These are phyloP conservation scores for Gortyna flavago DNA, from an alignment of 2,888 invertebrate genomes.

Conservation along the genomic window DNA sequence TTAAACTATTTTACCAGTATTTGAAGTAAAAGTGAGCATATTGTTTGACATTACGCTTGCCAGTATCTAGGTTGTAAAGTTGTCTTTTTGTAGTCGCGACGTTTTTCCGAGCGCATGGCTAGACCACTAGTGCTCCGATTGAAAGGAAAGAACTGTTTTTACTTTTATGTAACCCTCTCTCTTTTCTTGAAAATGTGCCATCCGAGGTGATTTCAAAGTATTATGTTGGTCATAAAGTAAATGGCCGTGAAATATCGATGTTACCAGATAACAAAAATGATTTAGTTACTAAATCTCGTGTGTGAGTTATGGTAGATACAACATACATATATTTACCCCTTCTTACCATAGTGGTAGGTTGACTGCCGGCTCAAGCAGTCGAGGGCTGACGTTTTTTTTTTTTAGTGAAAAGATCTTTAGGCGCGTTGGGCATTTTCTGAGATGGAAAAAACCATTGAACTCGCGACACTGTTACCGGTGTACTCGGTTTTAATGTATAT, in stretches of 20 bases:
- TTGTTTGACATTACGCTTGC: constrained; percentile 46
- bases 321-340: background rate
- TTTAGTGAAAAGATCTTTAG: too few species aligned
- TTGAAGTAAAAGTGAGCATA: constrained; percentile 42
- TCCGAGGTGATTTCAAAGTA: constrained; percentile 64
- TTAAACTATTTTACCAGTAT: constrained; percentile 16
- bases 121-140: constrained; percentile 38
- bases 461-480: too few species aligned
- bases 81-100: constrained; percentile 1
- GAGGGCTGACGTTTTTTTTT: background rate
- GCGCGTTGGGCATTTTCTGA: too few species aligned
- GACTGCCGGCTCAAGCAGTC: background rate
- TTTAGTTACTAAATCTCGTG: constrained; percentile 51
- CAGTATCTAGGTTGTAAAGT: constrained; percentile 29
- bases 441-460: too few species aligned
- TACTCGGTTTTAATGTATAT: too few species aligned
- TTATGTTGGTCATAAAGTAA: constrained; percentile 60
- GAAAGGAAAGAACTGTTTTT: constrained; percentile 39
- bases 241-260: constrained; percentile 63
- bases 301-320: constrained; percentile 28
- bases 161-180: constrained; percentile 23
- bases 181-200: constrained; percentile 60
- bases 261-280: constrained; percentile 64
- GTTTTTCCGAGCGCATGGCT: background rate
- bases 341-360: background rate